Conservation (phyloP, 2,113 vertebrate species). For the Hyperoodon ampullatus region DNA sequence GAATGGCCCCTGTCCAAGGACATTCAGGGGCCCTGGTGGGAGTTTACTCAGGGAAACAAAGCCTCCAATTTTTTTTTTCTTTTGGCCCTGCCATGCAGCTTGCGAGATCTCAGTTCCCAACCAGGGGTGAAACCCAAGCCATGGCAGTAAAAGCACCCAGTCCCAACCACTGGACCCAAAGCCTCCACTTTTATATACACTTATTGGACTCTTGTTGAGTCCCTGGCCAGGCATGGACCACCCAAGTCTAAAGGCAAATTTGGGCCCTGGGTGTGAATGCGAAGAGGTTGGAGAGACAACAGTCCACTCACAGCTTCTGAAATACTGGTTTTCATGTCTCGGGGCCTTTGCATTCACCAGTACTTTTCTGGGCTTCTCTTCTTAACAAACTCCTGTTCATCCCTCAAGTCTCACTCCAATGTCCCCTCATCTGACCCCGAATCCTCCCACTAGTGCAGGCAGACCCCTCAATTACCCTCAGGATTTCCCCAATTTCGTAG, state of each 20-base stretch:
- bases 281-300: rapidly evolving
- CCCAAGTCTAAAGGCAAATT: not conserved
- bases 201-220: not conserved
- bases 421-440: not conserved
- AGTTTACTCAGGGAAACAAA: not conserved
- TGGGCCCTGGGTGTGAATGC: not conserved
- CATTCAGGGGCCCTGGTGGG: not conserved
- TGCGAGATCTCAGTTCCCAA: not conserved
- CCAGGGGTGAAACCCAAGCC: not conserved
- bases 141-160: not conserved
- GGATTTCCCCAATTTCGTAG: not conserved
- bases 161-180: not conserved
- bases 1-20: not conserved
- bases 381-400: not conserved
- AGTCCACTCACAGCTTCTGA: not conserved
- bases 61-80: not conserved
- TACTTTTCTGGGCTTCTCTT: not conserved
- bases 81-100: no score
- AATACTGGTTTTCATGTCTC: not conserved
- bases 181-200: not conserved
- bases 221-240: not conserved
- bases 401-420: not conserved
- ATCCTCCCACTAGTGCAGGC: no score
- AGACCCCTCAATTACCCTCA: not conserved
- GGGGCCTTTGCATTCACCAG: not conserved